Percentiles rank a stretch among this genome's conserved stretches.
These are phyloP conservation scores for Melangyna quadrimaculata DNA, from an alignment of 2,888 invertebrate genomes.

Conservation along the genomic window DNA sequence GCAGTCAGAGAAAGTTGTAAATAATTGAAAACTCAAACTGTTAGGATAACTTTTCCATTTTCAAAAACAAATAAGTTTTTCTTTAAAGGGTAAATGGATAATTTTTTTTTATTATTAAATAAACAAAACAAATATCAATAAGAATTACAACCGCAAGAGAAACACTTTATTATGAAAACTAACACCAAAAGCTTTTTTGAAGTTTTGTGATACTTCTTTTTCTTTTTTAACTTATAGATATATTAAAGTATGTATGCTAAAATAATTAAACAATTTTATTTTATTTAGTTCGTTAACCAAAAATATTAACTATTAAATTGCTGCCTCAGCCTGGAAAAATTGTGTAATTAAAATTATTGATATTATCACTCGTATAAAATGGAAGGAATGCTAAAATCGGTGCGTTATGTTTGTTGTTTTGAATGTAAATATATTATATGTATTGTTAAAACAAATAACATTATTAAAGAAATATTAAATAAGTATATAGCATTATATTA, in stretches of 20 bases:
- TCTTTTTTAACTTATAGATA: constrained; percentile 34
- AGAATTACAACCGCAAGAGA: neutral
- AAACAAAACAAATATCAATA: constrained; percentile 13
- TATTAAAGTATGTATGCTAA: neutral
- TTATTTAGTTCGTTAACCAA: constrained; percentile 40
- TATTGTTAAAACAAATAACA: constrained; percentile 66
- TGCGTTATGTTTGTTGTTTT: constrained; percentile 47
- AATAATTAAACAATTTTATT: constrained; percentile 15
- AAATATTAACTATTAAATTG: constrained; percentile 14
- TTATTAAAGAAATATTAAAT: constrained; percentile 67
- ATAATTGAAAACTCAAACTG: neutral
- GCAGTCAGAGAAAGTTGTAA: constrained; percentile 80
- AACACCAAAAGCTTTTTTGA: constrained; percentile 21
- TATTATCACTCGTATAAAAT: constrained; percentile 17
- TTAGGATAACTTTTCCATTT: constrained; percentile 50
- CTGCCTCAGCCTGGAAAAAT: constrained; percentile 39
- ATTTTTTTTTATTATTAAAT: constrained; percentile 26
- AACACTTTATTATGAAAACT: neutral
- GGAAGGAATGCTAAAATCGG: constrained; percentile 34
- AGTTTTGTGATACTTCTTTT: constrained; percentile 28
- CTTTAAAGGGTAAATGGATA: constrained; percentile 60
- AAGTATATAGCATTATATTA: constrained; percentile 68
- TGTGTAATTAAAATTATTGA: constrained; percentile 45
- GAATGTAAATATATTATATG: constrained; percentile 68
- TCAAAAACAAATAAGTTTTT: constrained; percentile 47